Conservation (phyloP, 2,797 vertebrate genomes). For the Euphonia xanthogaster region DNA sequence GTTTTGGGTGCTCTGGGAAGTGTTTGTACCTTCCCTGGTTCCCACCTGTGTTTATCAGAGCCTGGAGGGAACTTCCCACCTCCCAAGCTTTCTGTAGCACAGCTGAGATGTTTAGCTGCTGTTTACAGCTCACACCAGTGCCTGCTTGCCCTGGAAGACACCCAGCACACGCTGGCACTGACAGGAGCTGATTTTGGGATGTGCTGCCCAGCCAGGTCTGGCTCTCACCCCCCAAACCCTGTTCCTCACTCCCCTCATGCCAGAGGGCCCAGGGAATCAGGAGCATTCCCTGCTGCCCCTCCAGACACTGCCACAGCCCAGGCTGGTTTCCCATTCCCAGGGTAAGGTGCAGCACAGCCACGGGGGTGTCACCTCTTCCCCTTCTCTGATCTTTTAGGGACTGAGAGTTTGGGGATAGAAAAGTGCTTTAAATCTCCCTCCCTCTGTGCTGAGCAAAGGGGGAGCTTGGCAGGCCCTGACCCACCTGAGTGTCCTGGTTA, state of each 20-base stretch:
- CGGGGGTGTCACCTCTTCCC: background rate
- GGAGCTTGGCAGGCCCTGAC: background rate
- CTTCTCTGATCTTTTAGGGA: background rate
- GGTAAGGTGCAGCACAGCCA: background rate
- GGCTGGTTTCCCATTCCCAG: background rate
- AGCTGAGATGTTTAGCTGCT: background rate
- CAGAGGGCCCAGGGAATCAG: background rate
- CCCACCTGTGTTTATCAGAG: background rate
- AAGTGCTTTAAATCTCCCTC: background rate
- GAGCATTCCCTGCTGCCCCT: background rate
- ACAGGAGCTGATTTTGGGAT: background rate
- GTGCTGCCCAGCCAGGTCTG: background rate
- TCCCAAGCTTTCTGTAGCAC: background rate
- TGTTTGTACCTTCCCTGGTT: background rate
- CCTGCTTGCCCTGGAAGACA: background rate
- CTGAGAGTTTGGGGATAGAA: background rate
- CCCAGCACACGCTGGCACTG: background rate
- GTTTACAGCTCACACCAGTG: background rate
- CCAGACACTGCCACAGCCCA: background rate
- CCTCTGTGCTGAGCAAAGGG: background rate
- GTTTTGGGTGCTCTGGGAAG: background rate
- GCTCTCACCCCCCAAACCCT: background rate
- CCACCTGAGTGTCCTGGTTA: background rate
- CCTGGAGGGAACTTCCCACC: background rate
- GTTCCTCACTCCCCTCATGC: background rate